A percentile compares a stretch with the other conserved stretches of the same genome.
Conservation (phyloP, 2,888 invertebrate genomes). For the Plusia festucae region DNA sequence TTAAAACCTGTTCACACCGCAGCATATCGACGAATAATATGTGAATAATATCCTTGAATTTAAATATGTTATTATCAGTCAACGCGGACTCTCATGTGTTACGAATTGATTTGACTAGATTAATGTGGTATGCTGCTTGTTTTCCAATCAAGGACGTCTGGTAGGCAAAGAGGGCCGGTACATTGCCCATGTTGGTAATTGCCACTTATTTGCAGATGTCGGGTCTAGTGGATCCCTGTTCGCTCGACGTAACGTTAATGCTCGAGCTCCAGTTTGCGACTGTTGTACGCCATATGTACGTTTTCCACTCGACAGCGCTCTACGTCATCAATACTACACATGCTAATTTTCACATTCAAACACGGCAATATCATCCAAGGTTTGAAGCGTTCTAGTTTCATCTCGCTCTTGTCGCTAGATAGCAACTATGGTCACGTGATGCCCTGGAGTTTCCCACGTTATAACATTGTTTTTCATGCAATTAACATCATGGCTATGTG, state of each 20-base stretch:
- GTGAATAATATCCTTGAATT: slow-evolving; percentile 62
- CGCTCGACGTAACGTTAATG: slow-evolving; percentile 16
- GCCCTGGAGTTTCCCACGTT: slow-evolving; percentile 36
- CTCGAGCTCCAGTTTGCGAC: slow-evolving; percentile 19
- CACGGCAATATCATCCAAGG: slow-evolving; percentile 71
- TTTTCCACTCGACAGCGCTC: slow-evolving; percentile 46
- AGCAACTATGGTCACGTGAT: slow-evolving; percentile 41
- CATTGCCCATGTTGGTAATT: slow-evolving; percentile 31
- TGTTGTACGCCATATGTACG: slow-evolving; percentile 55
- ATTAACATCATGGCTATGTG: slow-evolving; percentile 22
- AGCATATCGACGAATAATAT: slow-evolving; percentile 45
- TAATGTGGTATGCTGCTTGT: slow-evolving; percentile 35
- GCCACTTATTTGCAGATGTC: slow-evolving; percentile 39
- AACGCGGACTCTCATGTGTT: slow-evolving; percentile 39
- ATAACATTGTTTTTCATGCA: slow-evolving; percentile 31
- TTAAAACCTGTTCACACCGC: slow-evolving; percentile 43
- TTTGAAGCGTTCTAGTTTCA: slow-evolving; percentile 61
- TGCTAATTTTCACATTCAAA: slow-evolving; percentile 77
- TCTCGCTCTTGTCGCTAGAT: slow-evolving; percentile 53
- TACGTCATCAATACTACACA: slow-evolving; percentile 64
- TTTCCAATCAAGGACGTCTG: slow-evolving; percentile 37
- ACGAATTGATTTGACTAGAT: slow-evolving; percentile 50
- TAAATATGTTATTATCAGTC: slow-evolving; percentile 48
- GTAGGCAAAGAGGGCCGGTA: slow-evolving; percentile 27
- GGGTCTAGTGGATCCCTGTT: slow-evolving; percentile 16